Evolutionary conservation across 1,140 invertebrate species (phyloP).

Genomic region (Formica selysi): DNA sequence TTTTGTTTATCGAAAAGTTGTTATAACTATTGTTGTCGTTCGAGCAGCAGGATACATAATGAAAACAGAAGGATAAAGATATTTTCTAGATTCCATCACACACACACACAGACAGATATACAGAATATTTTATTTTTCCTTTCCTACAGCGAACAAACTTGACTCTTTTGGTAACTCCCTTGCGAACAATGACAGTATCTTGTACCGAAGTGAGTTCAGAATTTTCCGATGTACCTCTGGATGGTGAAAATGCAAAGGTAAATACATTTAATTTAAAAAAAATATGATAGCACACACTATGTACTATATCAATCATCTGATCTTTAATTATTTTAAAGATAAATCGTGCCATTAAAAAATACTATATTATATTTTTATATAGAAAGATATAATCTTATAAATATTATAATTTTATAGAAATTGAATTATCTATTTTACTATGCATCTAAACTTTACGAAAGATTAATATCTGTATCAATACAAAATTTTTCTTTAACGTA

Average conservation of each 20-base stretch:
- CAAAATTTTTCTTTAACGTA: too few species aligned
- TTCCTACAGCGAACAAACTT: constrained; percentile 86
- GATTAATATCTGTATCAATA: neutral
- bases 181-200: constrained; percentile 88
- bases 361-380: too few species aligned
- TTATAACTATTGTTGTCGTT: neutral
- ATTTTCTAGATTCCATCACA: neutral
- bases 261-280: constrained; percentile 3
- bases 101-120: too few species aligned
- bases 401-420: neutral
- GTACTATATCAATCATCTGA: too few species aligned
- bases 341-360: too few species aligned
- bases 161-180: constrained; percentile 89
- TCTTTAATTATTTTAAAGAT: too few species aligned
- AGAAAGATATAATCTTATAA: too few species aligned
- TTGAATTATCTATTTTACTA: neutral
- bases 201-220: constrained; percentile 91
- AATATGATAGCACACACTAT: neutral
- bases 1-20: neutral
- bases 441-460: neutral
- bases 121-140: neutral
- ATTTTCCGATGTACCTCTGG: constrained; percentile 87
- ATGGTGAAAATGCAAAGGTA: constrained; percentile 86
- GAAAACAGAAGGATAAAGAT: constrained; percentile 13
- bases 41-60: neutral